Evolutionary conservation across 2,888 invertebrate species (phyloP).

Genomic region (Epinotia ramella): DNA sequence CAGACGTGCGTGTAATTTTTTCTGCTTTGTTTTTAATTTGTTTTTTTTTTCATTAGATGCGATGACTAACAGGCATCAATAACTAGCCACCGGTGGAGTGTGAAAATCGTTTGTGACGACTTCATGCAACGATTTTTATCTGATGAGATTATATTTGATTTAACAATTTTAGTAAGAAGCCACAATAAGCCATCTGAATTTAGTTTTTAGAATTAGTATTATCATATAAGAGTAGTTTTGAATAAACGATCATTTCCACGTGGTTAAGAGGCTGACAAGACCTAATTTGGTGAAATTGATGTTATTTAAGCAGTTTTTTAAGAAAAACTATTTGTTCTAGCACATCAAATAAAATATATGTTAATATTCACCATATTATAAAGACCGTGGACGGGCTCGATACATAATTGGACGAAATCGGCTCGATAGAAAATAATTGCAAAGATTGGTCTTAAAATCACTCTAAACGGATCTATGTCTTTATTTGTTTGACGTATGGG

Average conservation of each 20-base stretch:
- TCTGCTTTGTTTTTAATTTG: conserved; percentile 65
- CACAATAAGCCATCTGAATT: neutral
- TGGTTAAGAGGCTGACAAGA: too few species aligned
- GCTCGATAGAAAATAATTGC: too few species aligned
- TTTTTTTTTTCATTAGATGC: conserved; percentile 66
- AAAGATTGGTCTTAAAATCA: too few species aligned
- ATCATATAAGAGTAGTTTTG: neutral
- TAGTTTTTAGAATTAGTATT: neutral
- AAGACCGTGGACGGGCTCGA: too few species aligned
- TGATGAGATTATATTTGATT: conserved; percentile 37
- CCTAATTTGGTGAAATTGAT: too few species aligned
- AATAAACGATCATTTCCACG: conserved; percentile 12
- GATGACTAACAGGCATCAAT: conserved; percentile 80
- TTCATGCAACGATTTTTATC: conserved; percentile 54
- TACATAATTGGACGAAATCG: too few species aligned
- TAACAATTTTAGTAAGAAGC: neutral
- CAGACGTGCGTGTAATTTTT: conserved; percentile 61
- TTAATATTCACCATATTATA: too few species aligned
- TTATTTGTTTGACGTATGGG: too few species aligned
- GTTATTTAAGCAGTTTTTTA: too few species aligned
- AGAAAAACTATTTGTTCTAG: too few species aligned
- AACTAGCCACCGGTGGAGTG: conserved; percentile 77
- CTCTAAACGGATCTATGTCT: too few species aligned
- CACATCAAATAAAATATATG: too few species aligned
- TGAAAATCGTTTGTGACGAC: conserved; percentile 71